Base-by-base conservation (phyloP, 2,113 vertebrate genomes). In the Centropristis striata region DNA sequence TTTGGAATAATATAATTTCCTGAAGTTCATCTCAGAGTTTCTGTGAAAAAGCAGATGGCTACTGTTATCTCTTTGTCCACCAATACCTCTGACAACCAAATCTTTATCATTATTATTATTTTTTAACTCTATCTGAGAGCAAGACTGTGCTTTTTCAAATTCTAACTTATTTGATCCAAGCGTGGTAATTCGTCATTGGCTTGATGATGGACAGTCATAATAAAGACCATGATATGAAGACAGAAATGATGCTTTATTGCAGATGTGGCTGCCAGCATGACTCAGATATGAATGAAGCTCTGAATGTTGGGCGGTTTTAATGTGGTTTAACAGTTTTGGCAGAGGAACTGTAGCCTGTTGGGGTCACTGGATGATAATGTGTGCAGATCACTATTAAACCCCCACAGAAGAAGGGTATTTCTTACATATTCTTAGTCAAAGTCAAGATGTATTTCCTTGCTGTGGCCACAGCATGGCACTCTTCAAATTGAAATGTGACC, bases 391-490 rank as follows among this genome's bases (percentile, higher is more conserved):
- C 20, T 75, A 44, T 76, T 83, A 60, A 88, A 64, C 14, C 51
- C 58, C 25, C 39, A 41, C 15, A 81, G 44, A 80, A 47, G 77
- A 86, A 69, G 63, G 18, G 3, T 51, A 15, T n/a, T n/a, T n/a
- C 58, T 78, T 83, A 70, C 41, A 75, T 21, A n/a, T 23, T 47
- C 54, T 44, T 28, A 71, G 54, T 54, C 49, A 61, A 70, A 76
- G n/a, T 53, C 18, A 63, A 72, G n/a, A 36, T 88, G 90, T 63
- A 87, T 75, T 90, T 89, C 80, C 76, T 67, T 12, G 0, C 4
- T 79, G 4, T 85, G 76, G 76, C 88, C 90, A 91, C 86, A 85
- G 80, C 54, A 87, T 76, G 89, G 86, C 90, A 86, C 87, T 83
- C 88, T 87, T 82, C 78, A 86, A 81, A 77, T 53, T 86, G 71